Evolutionary conservation across 1,140 invertebrate genomes (phyloP), one percentile per base, ranked within the genome.

Genomic region (Pentalonia nigronervosa): DNA sequence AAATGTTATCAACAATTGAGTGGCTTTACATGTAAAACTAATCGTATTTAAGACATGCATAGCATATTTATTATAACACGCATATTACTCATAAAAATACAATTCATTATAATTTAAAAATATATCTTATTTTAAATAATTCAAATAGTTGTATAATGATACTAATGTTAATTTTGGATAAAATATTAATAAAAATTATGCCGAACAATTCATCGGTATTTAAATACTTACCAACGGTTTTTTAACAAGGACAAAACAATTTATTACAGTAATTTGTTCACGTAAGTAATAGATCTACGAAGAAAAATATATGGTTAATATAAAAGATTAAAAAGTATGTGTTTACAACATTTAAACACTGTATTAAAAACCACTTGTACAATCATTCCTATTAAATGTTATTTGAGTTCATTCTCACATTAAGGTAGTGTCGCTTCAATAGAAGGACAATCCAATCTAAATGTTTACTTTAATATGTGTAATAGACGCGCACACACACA

Each of bases 251-350:
- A 90, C 89, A 67, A 90, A 90, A 90, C 89, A 90, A 90, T 90
- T 76, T 76, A 76, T 76, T 67, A 67, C 41, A 45, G 45, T 60
- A 60, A 90, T 67, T 90, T 67, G 41, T 45, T 1, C 45, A 67
- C 56, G 25, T 56, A 56, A 56, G 53, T 90, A 90, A 45, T 45
- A 90, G 89, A 90, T 67, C 53, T 67, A 45, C 36, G 53, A 67
- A 60, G 89, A 90, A 67, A 60, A 90, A 90, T 90, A 67, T 45
- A 90, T n/a, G n/a, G 48, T 48, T 90, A 90, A 90, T 90, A 90
- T 45, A 90, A 90, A 90, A 90, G 53, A 90, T 90, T 90, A 90
- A 90, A 90, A 90, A 90, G 89, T 67, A 90, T 90, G 89, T 90
- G 89, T 90, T 90, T 90, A 90, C 41, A 90, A 45, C 89, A 90